phyloP scores from a whole-genome alignment of 30 jellyfish, hydroid and myxozoan species.

The Turritopsis dohrnii region DNA sequence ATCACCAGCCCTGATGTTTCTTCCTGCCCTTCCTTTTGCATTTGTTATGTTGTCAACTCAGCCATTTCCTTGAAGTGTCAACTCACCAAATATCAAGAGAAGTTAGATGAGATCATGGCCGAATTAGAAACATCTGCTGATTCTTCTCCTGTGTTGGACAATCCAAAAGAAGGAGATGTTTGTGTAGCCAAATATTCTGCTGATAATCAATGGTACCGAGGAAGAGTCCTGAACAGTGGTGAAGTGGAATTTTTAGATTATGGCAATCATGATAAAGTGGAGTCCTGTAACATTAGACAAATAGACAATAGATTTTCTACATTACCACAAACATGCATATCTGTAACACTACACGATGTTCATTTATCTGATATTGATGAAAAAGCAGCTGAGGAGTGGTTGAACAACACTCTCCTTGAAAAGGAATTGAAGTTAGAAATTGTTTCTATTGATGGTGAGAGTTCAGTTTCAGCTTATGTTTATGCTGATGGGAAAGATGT shows the following conservation, averaged over 20 bases:
- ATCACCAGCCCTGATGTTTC: background rate
- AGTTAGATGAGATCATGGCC: slow-evolving; percentile 38
- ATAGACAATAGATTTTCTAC: background rate
- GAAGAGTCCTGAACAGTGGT: slow-evolving; percentile 16
- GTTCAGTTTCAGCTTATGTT: slow-evolving; percentile 24
- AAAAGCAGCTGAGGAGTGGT: slow-evolving; percentile 42
- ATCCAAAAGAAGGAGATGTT: slow-evolving; percentile 18
- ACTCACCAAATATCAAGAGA: slow-evolving; percentile 20
- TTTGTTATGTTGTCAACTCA: slow-evolving; percentile 22
- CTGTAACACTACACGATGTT: slow-evolving; percentile 42
- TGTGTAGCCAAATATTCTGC: slow-evolving; percentile 34
- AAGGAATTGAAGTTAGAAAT: slow-evolving; percentile 17
- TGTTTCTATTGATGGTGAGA: slow-evolving; percentile 28
- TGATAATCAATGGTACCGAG: slow-evolving; percentile 71
- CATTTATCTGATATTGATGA: slow-evolving; percentile 28
- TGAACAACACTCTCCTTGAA: slow-evolving; percentile 33
- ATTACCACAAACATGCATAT: slow-evolving; percentile 28
- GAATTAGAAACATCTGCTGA: slow-evolving; percentile 38
- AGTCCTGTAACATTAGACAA: background rate
- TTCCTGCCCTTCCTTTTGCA: background rate
- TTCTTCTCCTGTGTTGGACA: background rate
- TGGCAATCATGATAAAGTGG: slow-evolving; percentile 41
- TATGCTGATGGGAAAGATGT: background rate
- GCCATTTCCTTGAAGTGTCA: background rate
- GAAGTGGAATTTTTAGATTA: slow-evolving; percentile 59